Percentiles rank a stretch among this genome's conserved stretches.
phyloP scores from a whole-genome alignment of 2,797 vertebrate genomes.

The Myotis pilosus region DNA sequence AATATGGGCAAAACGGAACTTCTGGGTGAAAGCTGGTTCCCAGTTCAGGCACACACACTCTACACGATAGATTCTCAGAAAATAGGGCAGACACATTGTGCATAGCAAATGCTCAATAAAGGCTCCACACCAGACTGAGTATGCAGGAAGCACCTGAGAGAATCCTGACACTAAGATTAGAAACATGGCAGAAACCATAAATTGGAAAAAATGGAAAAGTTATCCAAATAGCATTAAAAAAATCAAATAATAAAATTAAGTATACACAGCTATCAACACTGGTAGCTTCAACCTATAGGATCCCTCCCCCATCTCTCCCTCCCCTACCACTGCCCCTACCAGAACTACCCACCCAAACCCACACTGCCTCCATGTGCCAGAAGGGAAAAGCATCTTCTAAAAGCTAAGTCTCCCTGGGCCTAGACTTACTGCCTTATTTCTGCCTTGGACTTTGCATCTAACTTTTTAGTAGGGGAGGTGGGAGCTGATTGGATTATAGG shows the following conservation, averaged over 20 bases:
- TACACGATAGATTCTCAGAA: neutral
- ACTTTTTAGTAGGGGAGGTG: constrained; percentile 63
- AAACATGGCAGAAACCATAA: neutral
- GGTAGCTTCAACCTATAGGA: neutral
- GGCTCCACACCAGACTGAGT: neutral
- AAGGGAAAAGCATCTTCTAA: neutral
- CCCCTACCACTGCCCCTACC: neutral
- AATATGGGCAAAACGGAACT: neutral
- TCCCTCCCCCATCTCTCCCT: neutral
- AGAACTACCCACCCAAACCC: neutral
- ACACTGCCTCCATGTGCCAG: constrained; percentile 36
- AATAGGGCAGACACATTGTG: neutral
- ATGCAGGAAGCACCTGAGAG: neutral
- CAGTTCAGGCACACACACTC: neutral
- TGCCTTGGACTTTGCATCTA: neutral
- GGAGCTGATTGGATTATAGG: constrained; percentile 78
- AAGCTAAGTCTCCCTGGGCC: constrained; percentile 6
- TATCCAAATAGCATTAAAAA: constrained; percentile 34
- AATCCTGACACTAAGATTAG: neutral
- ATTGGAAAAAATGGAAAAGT: neutral
- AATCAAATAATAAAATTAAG: constrained; percentile 16
- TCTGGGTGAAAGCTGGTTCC: neutral
- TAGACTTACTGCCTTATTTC: constrained; percentile 50
- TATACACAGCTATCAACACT: neutral
- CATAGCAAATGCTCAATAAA: neutral